These are phyloP conservation scores for Heteromyza rotundicornis DNA, from an alignment of 2,888 invertebrate species.

Conservation along the genomic window DNA sequence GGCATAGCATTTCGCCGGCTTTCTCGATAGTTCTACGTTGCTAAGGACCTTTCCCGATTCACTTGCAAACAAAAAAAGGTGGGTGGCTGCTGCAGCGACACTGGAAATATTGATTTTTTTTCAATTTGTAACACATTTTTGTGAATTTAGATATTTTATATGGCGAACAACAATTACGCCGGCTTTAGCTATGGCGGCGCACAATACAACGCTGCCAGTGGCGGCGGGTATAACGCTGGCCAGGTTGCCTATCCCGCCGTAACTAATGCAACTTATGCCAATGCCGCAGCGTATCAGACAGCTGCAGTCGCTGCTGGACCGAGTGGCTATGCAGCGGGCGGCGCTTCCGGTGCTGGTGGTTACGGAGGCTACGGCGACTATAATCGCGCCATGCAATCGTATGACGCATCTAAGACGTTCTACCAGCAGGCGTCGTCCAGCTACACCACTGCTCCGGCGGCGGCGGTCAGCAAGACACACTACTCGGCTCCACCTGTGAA, in stretches of 20 bases:
- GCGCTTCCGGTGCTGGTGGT: constrained; percentile 77
- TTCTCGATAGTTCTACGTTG: too few species aligned
- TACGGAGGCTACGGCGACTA: constrained; percentile 67
- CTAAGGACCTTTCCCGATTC: too few species aligned
- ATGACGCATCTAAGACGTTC: constrained; percentile 85
- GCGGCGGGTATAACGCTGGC: constrained; percentile 76
- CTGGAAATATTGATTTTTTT: too few species aligned
- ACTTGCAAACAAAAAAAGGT: too few species aligned
- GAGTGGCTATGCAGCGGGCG: constrained; percentile 66
- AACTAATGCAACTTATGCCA: constrained; percentile 76
- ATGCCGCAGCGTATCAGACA: constrained; percentile 84
- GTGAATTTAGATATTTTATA: too few species aligned
- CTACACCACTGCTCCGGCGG: constrained; percentile 62
- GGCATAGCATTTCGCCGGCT: too few species aligned
- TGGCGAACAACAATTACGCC: constrained; percentile 85
- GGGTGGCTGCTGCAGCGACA: too few species aligned
- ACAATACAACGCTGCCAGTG: constrained; percentile 84
- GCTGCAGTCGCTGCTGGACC: constrained; percentile 66
- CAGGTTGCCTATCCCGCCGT: constrained; percentile 56
- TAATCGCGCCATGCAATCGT: constrained; percentile 71
- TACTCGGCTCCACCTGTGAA: constrained; percentile 70
- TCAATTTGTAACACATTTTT: too few species aligned
- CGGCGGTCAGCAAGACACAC: constrained; percentile 60
- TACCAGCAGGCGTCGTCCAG: constrained; percentile 75
- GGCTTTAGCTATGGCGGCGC: constrained; percentile 93